Evolutionary conservation across 1,140 invertebrate genomes (phyloP).

Genomic region (Solenopsis invicta): DNA sequence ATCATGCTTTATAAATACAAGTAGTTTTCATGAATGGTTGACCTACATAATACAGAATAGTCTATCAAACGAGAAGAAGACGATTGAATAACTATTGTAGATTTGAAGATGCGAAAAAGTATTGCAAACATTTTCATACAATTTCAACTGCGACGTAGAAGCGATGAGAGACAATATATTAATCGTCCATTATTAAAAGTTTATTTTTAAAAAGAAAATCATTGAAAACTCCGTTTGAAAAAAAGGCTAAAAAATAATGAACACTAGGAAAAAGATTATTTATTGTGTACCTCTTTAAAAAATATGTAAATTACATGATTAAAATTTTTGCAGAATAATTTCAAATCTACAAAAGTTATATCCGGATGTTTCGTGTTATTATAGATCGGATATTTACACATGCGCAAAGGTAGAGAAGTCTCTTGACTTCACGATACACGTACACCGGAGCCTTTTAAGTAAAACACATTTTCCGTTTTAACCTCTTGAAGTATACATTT

Average conservation of each 20-base stretch:
- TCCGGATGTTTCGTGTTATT: not conserved
- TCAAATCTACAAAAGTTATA: slow-evolving; percentile 5
- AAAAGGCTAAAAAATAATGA: not conserved
- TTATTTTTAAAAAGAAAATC: not conserved
- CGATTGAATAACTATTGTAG: not conserved
- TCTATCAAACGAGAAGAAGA: not conserved
- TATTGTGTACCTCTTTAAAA: not conserved
- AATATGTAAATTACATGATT: not conserved
- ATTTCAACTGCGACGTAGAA: not conserved
- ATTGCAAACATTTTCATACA: not conserved
- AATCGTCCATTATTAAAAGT: not conserved
- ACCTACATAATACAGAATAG: not conserved
- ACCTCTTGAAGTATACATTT: slow-evolving; percentile 32
- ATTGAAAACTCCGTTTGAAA: not conserved
- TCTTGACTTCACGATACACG: not conserved
- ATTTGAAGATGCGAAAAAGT: slow-evolving; percentile 7
- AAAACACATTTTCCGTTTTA: slow-evolving; percentile 34
- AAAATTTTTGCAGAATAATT: not conserved
- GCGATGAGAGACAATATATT: not conserved
- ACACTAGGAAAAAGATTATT: not conserved
- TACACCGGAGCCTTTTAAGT: not conserved
- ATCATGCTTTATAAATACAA: slow-evolving; percentile 20
- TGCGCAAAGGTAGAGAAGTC: not conserved
- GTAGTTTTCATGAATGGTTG: not conserved
- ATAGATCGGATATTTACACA: slow-evolving; percentile 21